These are phyloP conservation scores for Apis mellifera DNA, from an alignment of 1,140 invertebrate genomes.

Conservation along the genomic window Amel_HAv3.1 CM009934.2:1441001-1441500, in stretches of 20 bases:
- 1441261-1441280: background rate
- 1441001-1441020: no score
- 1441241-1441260: background rate
- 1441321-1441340: background rate
- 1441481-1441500: no score
- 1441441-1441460: background rate
- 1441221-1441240: slow-evolving; percentile 34
- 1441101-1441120: no score
- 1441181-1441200: slow-evolving; percentile 18
- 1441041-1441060: no score
- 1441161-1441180: slow-evolving; percentile 27
- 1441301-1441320: background rate
- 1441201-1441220: slow-evolving; percentile 15
- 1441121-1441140: slow-evolving; percentile 30
- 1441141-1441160: slow-evolving; percentile 37
- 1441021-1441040: no score
- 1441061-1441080: no score
- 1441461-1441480: no score
- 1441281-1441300: background rate
- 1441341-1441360: slow-evolving; percentile 39
- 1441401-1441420: background rate
- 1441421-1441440: background rate
- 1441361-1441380: slow-evolving; percentile 12
- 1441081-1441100: no score
- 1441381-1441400: background rate